A percentile compares a stretch with the other conserved stretches of the same genome.
phyloP scores from a whole-genome alignment of 2,113 vertebrate species.

The Lynx canadensis region DNA sequence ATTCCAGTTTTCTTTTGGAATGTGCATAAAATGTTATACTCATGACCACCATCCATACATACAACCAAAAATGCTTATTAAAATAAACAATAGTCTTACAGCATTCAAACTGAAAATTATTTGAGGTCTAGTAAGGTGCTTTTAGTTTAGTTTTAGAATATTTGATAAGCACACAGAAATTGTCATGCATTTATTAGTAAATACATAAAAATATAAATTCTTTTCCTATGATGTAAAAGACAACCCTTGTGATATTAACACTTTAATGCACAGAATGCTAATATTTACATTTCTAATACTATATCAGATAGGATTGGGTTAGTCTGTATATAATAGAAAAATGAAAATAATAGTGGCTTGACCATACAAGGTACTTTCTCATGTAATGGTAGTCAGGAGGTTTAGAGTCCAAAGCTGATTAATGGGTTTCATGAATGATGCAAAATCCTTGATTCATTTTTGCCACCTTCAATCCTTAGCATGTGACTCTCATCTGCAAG shows the following conservation, averaged over 20 bases:
- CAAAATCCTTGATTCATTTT: not conserved
- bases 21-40: not conserved
- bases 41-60: not conserved
- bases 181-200: not conserved
- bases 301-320: not conserved
- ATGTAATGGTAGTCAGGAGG: not conserved
- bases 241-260: not conserved
- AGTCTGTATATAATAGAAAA: not conserved
- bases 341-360: not conserved
- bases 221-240: not conserved
- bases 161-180: not conserved
- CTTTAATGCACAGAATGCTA: not conserved
- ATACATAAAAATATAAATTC: not conserved
- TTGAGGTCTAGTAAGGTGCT: not conserved
- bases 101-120: not conserved
- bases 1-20: not conserved
- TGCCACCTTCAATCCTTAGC: not conserved
- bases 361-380: not conserved
- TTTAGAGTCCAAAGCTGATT: not conserved
- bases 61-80: not conserved
- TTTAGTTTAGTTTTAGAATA: not conserved
- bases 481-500: not conserved
- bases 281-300: not conserved
- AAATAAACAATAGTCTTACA: not conserved
- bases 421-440: not conserved